Conservation (phyloP, 2,113 vertebrate species). For the Thalassarche chlororhynchos region DNA sequence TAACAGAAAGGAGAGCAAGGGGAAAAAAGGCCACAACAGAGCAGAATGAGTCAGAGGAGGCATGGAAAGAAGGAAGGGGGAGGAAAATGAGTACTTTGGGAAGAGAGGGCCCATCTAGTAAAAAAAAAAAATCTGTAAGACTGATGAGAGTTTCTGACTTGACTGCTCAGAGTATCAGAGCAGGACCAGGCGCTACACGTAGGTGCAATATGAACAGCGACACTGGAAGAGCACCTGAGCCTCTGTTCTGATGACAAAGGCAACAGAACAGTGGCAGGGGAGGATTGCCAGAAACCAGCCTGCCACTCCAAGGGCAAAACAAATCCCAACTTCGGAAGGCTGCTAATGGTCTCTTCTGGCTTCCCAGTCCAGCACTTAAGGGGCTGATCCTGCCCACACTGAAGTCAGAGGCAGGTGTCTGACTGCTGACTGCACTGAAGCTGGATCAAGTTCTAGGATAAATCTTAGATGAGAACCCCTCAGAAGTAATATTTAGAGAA, state of each 20-base stretch:
- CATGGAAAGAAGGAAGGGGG: not conserved
- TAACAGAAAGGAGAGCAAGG: not conserved
- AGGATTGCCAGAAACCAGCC: not conserved
- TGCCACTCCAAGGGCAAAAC: not conserved
- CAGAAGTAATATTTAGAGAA: not conserved
- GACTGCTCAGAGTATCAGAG: not conserved
- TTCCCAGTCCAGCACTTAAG: not conserved
- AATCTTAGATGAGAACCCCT: not conserved
- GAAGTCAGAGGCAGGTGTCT: not conserved
- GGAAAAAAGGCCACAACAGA: not conserved
- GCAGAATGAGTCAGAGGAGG: not conserved
- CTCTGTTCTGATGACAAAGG: not conserved
- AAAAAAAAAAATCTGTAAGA: not conserved
- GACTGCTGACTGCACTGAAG: not conserved
- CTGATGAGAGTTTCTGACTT: not conserved
- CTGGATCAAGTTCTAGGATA: not conserved
- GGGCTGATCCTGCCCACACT: not conserved
- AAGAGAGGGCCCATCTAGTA: not conserved
- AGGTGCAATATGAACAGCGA: rapidly evolving
- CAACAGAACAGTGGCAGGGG: not conserved
- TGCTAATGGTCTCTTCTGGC: not conserved
- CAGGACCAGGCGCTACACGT: rapidly evolving
- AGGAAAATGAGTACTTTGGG: not conserved
- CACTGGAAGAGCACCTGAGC: not conserved
- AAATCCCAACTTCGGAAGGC: not conserved